Percentiles rank a stretch among this genome's conserved stretches.
phyloP scores from a whole-genome alignment of 2,888 invertebrate species.

The Drosophila austrosaltans region DNA sequence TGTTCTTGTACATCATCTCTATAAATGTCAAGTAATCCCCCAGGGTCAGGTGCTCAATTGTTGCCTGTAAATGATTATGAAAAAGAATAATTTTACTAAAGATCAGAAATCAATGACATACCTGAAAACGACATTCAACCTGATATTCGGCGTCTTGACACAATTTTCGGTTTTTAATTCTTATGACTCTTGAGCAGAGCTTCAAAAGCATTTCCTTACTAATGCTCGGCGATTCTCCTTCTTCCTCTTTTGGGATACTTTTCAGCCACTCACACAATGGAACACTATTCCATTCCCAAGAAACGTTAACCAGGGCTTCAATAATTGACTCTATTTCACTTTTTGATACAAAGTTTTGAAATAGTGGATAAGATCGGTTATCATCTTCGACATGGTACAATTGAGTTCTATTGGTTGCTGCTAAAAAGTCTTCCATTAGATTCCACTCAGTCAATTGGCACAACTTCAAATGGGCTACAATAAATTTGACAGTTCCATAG shows the following conservation, averaged over 20 bases:
- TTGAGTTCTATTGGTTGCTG: background rate
- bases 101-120: too few relatives aligned
- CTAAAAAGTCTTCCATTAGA: background rate
- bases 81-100: too few relatives aligned
- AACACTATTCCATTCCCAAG: conserved; percentile 1
- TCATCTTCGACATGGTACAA: background rate
- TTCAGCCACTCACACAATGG: background rate
- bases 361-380: background rate
- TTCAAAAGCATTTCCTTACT: background rate
- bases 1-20: background rate
- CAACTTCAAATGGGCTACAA: background rate
- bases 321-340: background rate
- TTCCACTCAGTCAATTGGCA: background rate
- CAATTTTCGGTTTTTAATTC: background rate
- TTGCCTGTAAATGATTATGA: background rate
- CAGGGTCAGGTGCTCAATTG: background rate
- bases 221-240: background rate
- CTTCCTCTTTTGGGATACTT: background rate
- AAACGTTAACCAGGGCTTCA: background rate
- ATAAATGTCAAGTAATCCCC: background rate
- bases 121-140: background rate
- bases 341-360: background rate
- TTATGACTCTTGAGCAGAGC: background rate
- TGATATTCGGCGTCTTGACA: too few relatives aligned
- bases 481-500: background rate